Base-by-base conservation (phyloP, 1,140 invertebrate species). In the Drosophila dunni region DNA sequence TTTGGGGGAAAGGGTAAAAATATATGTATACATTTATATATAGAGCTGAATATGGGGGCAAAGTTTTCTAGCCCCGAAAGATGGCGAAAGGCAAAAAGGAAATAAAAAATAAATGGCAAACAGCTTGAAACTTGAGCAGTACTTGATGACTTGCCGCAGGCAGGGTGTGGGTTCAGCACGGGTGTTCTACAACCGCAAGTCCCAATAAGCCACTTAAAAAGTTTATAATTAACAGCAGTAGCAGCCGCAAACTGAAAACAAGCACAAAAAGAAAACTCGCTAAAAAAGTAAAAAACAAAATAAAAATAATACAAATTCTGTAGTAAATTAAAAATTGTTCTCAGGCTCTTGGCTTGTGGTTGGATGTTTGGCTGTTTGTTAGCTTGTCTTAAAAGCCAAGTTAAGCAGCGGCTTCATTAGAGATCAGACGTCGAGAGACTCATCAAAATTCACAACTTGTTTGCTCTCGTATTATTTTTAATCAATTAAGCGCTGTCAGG, bases 141-240 rank as follows among this genome's bases (percentile, higher is more conserved):
- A 79, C 79, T 86, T 86, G 83, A 88, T 73, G 79, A 86, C 76
- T 79, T 80, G 79, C 77, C 68, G 44, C 65, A 64, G 65, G 11
- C 44, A 24, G 17, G n/a, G n/a, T n/a, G n/a, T n/a, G n/a, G n/a
- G 17, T 61, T 2, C 17, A 42, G 62, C 6, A 36, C 46, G 36
- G 72, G 56, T 17, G 17, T 34, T 40, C 11, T 44, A 53, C 71
- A 81, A 74, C 83, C 84, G 54, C 83, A 83, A 81, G 73, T 89
- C 84, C 80, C 83, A 88, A 88, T 89, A 88, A 88, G 84, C 83
- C 84, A 88, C 84, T 88, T 88, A 88, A 89, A 88, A 88, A 88
- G 79, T 88, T 88, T 88, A 88, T 88, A 88, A 88, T 88, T 88
- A 88, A 86, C 83, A 83, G 63, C 80, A 83, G 81, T 57, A 60